Percentiles rank a stretch among this genome's conserved stretches.
Evolutionary conservation across 2,113 vertebrate genomes (phyloP).

Genomic region (Plestiodon gilberti): DNA sequence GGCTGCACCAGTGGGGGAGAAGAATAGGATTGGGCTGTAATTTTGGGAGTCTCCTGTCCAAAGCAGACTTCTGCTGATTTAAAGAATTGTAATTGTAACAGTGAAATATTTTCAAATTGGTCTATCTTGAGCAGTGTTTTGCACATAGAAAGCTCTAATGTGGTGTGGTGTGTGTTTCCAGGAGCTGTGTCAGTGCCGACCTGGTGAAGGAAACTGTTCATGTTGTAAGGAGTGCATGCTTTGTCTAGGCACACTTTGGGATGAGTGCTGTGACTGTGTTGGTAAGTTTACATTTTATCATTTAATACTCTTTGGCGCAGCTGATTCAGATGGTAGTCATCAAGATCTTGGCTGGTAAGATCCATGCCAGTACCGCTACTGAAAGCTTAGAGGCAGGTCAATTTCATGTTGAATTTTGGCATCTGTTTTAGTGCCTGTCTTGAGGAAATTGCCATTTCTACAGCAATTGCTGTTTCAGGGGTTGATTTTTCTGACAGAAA

Average conservation of each 20-base stretch:
- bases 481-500: too few relatives aligned
- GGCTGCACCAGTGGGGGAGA: too few relatives aligned
- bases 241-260: slow-evolving; percentile 95
- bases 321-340: background rate
- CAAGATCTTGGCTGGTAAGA: background rate
- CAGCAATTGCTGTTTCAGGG: too few relatives aligned
- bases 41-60: too few relatives aligned
- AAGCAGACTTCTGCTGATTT: too few relatives aligned
- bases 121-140: slow-evolving; percentile 4
- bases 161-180: slow-evolving; percentile 67
- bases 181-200: slow-evolving; percentile 98
- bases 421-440: background rate
- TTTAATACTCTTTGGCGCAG: background rate
- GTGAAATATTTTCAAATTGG: background rate
- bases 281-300: slow-evolving; percentile 80
- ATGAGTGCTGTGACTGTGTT: slow-evolving; percentile 98
- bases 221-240: slow-evolving; percentile 99
- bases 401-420: background rate
- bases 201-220: slow-evolving; percentile 94
- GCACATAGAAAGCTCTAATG: background rate
- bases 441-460: too few relatives aligned
- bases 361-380: background rate
- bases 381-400: background rate
- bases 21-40: too few relatives aligned
- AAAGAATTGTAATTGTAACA: background rate